Evolutionary conservation across 2,113 vertebrate species (phyloP), one percentile per base, ranked within the genome.

Genomic region (Tautogolabrus adspersus): DNA sequence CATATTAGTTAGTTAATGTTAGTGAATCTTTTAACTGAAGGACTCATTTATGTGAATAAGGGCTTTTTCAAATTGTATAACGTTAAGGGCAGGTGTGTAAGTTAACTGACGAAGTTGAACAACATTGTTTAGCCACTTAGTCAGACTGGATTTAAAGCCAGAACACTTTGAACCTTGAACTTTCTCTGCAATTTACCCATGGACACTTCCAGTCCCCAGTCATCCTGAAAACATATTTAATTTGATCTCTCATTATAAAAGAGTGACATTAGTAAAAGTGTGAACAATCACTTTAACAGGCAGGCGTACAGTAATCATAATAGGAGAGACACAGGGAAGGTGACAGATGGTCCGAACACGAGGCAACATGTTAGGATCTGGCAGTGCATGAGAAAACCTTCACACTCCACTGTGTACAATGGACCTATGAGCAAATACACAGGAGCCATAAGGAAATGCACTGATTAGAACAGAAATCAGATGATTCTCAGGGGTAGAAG

Each of bases 331-430:
- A 22, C 16, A 15, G 37, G 38, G 15, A 49, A 26, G 47, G 23
- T 23, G 60, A 61, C 69, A 79, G 62, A 78, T 71, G 67, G 60
- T 46, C 15, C 4, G 8, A 66, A 13, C 55, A 54, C 37, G 26
- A 51, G 54, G 21, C 21, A 42, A 8, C 60, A 42, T 26, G 3
- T 44, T 22, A 19, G 44, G 22, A 37, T 65, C 55, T 72, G 68
- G 68, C 68, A 54, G 23, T 7, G 3, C 8, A 51, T 5, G 38
- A 65, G 40, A 38, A 54, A 64, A 72, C 42, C 56, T 54, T 47
- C 15, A 44, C 49, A 38, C 15, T 46, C 10, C 19, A 21, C 30
- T 38, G 21, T 62, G 30, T 34, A 22, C 7, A 18, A 47, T 37
- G 13, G 23, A 40, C 26, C 59, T 47, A 44, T 18, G 16, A 60